Conservation (phyloP, 2,797 vertebrate genomes). For the Cheirogaleus major region DNA sequence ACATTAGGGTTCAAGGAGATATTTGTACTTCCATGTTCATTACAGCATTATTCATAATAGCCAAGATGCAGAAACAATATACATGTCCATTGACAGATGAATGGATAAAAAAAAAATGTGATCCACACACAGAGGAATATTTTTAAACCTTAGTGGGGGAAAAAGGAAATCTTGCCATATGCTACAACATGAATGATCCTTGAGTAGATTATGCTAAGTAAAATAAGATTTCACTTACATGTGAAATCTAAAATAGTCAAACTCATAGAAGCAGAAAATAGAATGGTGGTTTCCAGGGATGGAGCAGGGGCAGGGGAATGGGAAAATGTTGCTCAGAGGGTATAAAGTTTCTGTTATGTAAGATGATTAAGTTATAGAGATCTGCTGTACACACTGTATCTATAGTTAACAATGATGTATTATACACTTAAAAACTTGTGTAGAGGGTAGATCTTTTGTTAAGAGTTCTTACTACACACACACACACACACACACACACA, state of each 20-base stretch:
- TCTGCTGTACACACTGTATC: too few relatives aligned
- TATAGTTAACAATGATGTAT: too few relatives aligned
- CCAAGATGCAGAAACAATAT: neutral
- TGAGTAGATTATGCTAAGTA: neutral
- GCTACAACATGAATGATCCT: neutral
- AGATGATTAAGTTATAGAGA: neutral
- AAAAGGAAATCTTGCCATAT: neutral
- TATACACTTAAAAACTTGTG: too few relatives aligned
- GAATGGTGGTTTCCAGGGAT: neutral
- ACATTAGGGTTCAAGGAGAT: too few relatives aligned
- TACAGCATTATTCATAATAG: too few relatives aligned
- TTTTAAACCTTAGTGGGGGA: neutral
- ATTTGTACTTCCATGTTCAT: too few relatives aligned
- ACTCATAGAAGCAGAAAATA: neutral
- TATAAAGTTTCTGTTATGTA: neutral
- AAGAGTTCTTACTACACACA: too few relatives aligned
- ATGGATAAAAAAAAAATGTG: neutral
- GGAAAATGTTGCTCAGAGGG: neutral
- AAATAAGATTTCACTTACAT: neutral
- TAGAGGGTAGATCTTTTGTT: too few relatives aligned
- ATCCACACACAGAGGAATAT: neutral
- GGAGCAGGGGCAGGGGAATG: neutral
- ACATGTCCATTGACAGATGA: neutral
- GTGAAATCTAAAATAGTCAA: neutral
- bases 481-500: too few relatives aligned